These are phyloP conservation scores for Caenorhabditis doughertyi DNA, from an alignment of 2,888 invertebrate species.

Conservation along the genomic window DNA sequence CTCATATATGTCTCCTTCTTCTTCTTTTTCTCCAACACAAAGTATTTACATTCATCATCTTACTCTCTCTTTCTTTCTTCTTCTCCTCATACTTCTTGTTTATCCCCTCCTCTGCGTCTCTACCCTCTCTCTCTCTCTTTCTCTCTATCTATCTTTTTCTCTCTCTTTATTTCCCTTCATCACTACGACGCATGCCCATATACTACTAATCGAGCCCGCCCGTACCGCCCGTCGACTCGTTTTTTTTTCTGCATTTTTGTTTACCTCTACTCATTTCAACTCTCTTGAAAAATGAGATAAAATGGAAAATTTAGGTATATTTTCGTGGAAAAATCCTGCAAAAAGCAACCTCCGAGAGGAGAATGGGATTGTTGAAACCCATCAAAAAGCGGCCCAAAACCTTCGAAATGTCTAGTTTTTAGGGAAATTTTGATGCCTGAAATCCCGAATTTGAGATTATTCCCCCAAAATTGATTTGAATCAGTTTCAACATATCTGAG, in stretches of 20 bases:
- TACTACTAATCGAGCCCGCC: constrained; percentile 52
- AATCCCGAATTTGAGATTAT: too few relatives aligned
- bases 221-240: constrained; percentile 19
- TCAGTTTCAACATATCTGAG: too few relatives aligned
- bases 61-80: background rate
- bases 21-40: constrained; percentile 13
- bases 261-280: constrained; percentile 18
- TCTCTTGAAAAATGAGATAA: too few relatives aligned
- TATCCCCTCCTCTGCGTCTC: constrained; percentile 26
- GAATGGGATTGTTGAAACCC: too few relatives aligned
- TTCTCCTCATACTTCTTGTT: constrained; percentile 3
- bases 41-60: background rate
- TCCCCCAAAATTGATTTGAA: too few relatives aligned
- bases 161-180: constrained; percentile 25
- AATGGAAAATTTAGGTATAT: too few relatives aligned
- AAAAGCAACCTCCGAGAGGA: too few relatives aligned
- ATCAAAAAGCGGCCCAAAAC: too few relatives aligned
- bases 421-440: too few relatives aligned
- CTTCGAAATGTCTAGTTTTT: too few relatives aligned
- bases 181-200: constrained; percentile 28
- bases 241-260: constrained; percentile 27
- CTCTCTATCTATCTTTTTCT: constrained; percentile 28
- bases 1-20: background rate
- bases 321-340: too few relatives aligned
- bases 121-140: background rate